These are phyloP conservation scores for Drosophila eohydei DNA, from an alignment of 2,888 invertebrate genomes.

Conservation along the genomic window DNA sequence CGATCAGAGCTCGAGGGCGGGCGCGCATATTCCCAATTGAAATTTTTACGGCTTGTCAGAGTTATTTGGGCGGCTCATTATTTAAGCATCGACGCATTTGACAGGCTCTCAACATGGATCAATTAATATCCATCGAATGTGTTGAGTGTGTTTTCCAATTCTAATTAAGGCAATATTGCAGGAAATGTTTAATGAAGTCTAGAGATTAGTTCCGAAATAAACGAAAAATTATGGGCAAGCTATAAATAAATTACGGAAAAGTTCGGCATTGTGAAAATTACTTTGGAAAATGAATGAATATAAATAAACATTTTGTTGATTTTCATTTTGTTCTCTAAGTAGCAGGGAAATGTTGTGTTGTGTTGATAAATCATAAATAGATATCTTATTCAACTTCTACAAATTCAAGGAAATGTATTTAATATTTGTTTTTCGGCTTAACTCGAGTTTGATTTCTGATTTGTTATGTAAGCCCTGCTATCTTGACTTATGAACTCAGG, in stretches of 20 bases:
- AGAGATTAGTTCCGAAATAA: constrained; percentile 46
- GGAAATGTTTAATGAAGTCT: constrained; percentile 26
- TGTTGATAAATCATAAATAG: neutral
- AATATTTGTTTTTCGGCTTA: too few relatives aligned
- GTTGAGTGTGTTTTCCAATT: constrained; percentile 52
- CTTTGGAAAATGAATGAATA: neutral
- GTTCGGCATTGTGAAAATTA: neutral
- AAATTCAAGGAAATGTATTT: neutral
- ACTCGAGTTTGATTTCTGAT: neutral
- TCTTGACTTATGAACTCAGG: neutral
- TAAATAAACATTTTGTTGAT: constrained; percentile 1
- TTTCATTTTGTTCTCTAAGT: neutral
- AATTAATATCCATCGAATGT: constrained; percentile 72
- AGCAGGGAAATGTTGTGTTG: neutral
- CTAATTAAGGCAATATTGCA: constrained; percentile 58
- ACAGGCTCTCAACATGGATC: constrained; percentile 73
- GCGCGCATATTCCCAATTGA: constrained; percentile 48
- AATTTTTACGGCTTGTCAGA: constrained; percentile 54
- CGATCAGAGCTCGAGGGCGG: constrained; percentile 7
- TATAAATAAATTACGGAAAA: constrained; percentile 41
- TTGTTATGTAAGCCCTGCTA: neutral
- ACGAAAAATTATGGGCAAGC: constrained; percentile 20
- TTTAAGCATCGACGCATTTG: constrained; percentile 66
- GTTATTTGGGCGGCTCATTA: constrained; percentile 47
- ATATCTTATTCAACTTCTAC: neutral